Evolutionary conservation across 2,113 vertebrate genomes (phyloP), one percentile per base, ranked within the genome.

Genomic region (Dipodomys ordii): DNA sequence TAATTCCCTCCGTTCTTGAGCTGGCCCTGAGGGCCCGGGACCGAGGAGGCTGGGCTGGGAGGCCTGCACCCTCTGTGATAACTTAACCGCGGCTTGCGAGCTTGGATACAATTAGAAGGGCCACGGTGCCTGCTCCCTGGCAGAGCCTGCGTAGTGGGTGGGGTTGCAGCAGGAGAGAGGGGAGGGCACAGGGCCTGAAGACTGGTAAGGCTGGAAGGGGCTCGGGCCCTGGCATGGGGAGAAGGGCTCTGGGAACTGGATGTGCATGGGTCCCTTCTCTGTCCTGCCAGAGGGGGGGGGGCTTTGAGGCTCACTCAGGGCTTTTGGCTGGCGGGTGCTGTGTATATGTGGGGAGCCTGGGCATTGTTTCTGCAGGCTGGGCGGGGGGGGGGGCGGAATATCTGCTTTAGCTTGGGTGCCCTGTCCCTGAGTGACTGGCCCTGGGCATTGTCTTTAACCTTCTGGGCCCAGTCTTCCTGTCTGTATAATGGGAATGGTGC

Each of bases 51-150:
- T 98, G 98, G 98, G 99, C 99, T 97, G 98, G 98, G 98, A 99
- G 99, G 99, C 99, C 99, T 99, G 99, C 99, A 98, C 99, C 99
- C 99, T 99, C 99, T 99, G 98, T 99, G 99, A 99, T 99, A 99
- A 99, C 99, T 97, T 97, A 98, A 97, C 81, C 10, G 97, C 94
- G 95, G 98, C 98, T 98, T 95, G 98, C 98, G 94, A 97, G 97
- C 95, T 95, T 95, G 97, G 98, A 94, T 96, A 53, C 98, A 97
- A 98, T 98, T 96, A 98, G 98, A 97, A 90, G 94, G 90, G 96
- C 92, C 73, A 77, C 97, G 88, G 90, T 84, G 89, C 53, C 81
- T 71, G 92, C 64, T 96, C 95, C 3, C 11, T 92, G 91, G 72
- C 28, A 23, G 83, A 93, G 15, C 39, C n/a, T 10, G 68, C 46